Conservation (phyloP, 2,888 invertebrate species). For the Pammene aurita region DNA sequence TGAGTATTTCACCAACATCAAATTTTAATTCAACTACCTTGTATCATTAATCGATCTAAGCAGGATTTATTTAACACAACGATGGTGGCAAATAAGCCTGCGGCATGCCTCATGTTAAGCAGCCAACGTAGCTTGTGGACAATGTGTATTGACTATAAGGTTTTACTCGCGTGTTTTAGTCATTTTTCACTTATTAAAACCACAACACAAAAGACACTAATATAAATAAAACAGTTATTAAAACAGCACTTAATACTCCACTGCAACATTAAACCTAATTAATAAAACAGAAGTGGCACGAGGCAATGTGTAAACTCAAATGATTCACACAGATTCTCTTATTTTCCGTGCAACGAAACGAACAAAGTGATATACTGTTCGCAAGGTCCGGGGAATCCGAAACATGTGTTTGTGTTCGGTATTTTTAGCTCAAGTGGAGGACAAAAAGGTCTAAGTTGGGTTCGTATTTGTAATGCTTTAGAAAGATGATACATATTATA, state of each 20-base stretch:
- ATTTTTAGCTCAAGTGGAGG: slow-evolving; percentile 50
- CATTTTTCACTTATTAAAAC: too few species aligned
- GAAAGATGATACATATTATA: not conserved
- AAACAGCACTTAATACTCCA: slow-evolving; percentile 6
- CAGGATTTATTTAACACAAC: too few species aligned
- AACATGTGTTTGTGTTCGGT: slow-evolving; percentile 42
- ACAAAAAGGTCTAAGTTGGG: slow-evolving; percentile 23
- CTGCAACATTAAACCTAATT: not conserved
- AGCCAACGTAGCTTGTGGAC: too few species aligned
- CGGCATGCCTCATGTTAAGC: too few species aligned
- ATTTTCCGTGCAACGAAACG: slow-evolving; percentile 30
- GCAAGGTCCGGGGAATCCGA: slow-evolving; percentile 22
- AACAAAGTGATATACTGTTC: slow-evolving; percentile 40
- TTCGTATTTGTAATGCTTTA: not conserved
- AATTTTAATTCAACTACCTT: too few species aligned
- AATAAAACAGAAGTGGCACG: slow-evolving; percentile 27
- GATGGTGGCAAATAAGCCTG: too few species aligned
- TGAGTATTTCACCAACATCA: too few species aligned
- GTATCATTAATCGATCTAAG: too few species aligned
- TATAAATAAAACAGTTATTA: too few species aligned
- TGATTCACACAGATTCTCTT: slow-evolving; percentile 39
- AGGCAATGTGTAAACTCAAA: slow-evolving; percentile 4
- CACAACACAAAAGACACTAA: too few species aligned
- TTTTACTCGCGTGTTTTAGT: too few species aligned
- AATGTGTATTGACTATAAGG: too few species aligned